Percentiles rank a stretch among this genome's conserved stretches.
Evolutionary conservation across 2,113 vertebrate genomes (phyloP).

Genomic region (Toxotes chatareus): DNA sequence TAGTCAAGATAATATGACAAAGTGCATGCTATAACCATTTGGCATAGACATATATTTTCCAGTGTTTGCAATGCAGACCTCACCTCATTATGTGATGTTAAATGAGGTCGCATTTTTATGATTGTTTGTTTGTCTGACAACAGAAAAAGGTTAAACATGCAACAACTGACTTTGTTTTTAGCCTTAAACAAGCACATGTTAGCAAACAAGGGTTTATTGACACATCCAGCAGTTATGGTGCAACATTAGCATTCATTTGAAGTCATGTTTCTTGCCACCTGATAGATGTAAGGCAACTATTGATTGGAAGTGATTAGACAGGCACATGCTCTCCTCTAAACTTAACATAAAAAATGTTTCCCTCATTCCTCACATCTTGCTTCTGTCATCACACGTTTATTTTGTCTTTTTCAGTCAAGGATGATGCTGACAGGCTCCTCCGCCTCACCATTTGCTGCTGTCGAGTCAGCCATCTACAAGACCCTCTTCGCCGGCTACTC

Average conservation of each 20-base stretch:
- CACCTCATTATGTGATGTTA: neutral
- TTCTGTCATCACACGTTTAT: neutral
- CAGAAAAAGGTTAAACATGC: neutral
- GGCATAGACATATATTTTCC: neutral
- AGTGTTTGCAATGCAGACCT: neutral
- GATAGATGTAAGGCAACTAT: neutral
- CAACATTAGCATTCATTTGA: too few relatives aligned
- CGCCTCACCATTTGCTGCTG: slow-evolving; percentile 81
- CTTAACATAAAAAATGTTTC: neutral
- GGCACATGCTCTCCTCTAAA: neutral
- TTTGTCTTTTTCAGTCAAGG: slow-evolving; percentile 79
- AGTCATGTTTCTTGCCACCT: too few relatives aligned
- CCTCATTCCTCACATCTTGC: neutral
- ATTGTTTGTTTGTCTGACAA: neutral
- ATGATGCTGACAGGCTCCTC: slow-evolving; percentile 89
- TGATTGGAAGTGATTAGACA: neutral
- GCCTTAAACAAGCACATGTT: too few relatives aligned
- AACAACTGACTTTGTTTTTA: neutral
- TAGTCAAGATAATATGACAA: neutral
- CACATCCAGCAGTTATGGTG: neutral
- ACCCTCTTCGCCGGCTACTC: slow-evolving; percentile 86
- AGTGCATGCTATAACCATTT: too few relatives aligned
- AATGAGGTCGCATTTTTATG: neutral
- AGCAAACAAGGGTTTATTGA: too few relatives aligned
- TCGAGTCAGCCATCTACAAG: slow-evolving; percentile 86